Conservation (phyloP, 1,140 invertebrate species). For the Ridgeia piscesae region DNA sequence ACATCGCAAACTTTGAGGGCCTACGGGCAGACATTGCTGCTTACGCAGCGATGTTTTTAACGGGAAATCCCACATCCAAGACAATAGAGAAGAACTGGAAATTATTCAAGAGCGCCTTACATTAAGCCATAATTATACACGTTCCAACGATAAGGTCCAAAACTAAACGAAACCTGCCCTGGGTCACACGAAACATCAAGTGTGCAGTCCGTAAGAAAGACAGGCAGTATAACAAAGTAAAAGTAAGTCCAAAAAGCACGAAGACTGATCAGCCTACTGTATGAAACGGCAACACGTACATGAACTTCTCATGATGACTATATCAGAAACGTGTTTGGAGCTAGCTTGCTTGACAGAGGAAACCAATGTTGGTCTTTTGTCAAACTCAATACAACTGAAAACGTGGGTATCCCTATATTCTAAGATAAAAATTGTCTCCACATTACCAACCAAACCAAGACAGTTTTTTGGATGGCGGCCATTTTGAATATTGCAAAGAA, state of each 20-base stretch:
- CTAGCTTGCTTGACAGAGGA: no score
- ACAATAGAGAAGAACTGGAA: not conserved
- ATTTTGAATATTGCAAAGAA: no score
- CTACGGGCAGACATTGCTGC: conserved; percentile 4
- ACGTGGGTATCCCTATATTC: not conserved
- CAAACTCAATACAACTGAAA: no score
- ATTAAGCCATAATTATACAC: conserved; percentile 4
- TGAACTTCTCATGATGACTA: no score
- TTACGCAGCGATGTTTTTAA: not conserved
- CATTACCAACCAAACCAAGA: not conserved
- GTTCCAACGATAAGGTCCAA: not conserved
- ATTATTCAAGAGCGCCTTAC: not conserved
- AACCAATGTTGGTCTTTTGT: no score
- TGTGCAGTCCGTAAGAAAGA: not conserved
- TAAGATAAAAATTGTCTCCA: not conserved
- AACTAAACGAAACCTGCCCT: not conserved
- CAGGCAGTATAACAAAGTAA: not conserved
- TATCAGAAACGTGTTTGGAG: no score
- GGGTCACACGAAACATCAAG: not conserved
- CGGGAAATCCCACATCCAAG: not conserved
- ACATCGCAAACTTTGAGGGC: not conserved
- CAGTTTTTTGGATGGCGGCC: not conserved
- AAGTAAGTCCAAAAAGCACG: no score
- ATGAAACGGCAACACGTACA: no score
- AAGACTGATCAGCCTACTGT: no score